These are phyloP conservation scores for Dendrolimus pini DNA, from an alignment of 2,888 invertebrate genomes.

Conservation along the genomic window DNA sequence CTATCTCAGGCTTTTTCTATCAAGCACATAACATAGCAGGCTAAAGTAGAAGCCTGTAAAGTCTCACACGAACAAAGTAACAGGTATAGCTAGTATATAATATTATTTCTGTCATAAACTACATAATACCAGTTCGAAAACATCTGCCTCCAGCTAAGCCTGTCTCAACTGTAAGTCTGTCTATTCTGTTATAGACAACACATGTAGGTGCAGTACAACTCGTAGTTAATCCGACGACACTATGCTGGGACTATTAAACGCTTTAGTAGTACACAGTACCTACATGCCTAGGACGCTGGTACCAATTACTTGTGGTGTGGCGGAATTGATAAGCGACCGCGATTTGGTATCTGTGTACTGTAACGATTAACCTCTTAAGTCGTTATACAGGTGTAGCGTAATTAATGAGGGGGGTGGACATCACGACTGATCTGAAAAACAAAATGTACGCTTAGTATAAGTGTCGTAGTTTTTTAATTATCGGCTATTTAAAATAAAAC, in stretches of 20 bases:
- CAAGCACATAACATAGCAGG: too few species aligned
- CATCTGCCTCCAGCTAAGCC: not conserved
- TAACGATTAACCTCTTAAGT: too few species aligned
- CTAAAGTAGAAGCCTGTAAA: too few species aligned
- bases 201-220: slow-evolving; percentile 14
- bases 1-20: too few species aligned
- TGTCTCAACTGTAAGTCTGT: not conserved
- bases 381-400: not conserved
- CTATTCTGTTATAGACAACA: slow-evolving; percentile 4
- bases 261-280: slow-evolving; percentile 14
- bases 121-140: not conserved
- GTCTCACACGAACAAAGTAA: too few species aligned
- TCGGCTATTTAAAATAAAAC: too few species aligned
- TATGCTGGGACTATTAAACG: slow-evolving; percentile 34
- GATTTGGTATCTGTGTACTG: slow-evolving; percentile 1
- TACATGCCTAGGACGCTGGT: slow-evolving; percentile 17
- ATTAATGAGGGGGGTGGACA: too few species aligned
- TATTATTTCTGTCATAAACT: not conserved
- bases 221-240: slow-evolving; percentile 37
- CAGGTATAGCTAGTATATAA: too few species aligned
- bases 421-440: too few species aligned
- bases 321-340: slow-evolving; percentile 8
- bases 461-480: too few species aligned
- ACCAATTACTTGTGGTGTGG: slow-evolving; percentile 24
- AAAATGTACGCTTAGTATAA: too few species aligned